phyloP scores from a whole-genome alignment of 1,140 invertebrate species.

The Pseudomyrmex dendroicus region DNA sequence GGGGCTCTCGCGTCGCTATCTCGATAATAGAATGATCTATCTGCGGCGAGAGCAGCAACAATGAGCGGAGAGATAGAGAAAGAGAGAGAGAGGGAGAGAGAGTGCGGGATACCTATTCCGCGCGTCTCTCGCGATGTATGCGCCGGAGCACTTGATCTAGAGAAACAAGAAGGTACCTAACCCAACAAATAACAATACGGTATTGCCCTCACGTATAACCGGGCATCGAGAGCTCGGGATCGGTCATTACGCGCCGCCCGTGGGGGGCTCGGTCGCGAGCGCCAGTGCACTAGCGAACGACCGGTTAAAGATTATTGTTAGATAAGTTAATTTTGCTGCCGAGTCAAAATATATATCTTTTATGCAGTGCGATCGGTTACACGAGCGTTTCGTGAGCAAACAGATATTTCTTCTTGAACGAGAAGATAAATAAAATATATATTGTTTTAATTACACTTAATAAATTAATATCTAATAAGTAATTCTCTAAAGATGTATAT shows the following conservation, averaged over 20 bases:
- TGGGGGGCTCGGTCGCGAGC: conserved; percentile 31
- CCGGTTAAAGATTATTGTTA: conserved; percentile 48
- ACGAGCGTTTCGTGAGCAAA: not conserved
- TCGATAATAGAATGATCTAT: conserved; percentile 82
- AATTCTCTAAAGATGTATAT: too few species aligned
- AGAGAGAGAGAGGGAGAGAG: too few species aligned
- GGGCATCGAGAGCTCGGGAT: conserved; percentile 71
- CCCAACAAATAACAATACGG: conserved; percentile 81
- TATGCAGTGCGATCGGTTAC: not conserved
- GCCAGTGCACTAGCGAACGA: conserved; percentile 33
- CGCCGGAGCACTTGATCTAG: conserved; percentile 77
- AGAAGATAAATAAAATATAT: too few species aligned
- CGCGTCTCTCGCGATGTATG: conserved; percentile 53
- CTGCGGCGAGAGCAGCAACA: conserved; percentile 76
- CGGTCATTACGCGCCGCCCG: conserved; percentile 74
- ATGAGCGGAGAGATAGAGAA: conserved; percentile 67
- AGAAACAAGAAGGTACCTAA: conserved; percentile 76
- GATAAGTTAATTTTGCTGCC: conserved; percentile 29
- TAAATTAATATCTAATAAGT: too few species aligned
- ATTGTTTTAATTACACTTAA: too few species aligned
- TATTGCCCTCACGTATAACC: conserved; percentile 78
- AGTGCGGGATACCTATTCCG: conserved; percentile 76
- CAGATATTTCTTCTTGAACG: not conserved
- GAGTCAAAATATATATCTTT: conserved; percentile 1
- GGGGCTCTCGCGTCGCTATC: conserved; percentile 70